A percentile compares a stretch with the other conserved stretches of the same genome.
phyloP scores from a whole-genome alignment of 2,888 invertebrate genomes.

The Dryadula phaetusa region DNA sequence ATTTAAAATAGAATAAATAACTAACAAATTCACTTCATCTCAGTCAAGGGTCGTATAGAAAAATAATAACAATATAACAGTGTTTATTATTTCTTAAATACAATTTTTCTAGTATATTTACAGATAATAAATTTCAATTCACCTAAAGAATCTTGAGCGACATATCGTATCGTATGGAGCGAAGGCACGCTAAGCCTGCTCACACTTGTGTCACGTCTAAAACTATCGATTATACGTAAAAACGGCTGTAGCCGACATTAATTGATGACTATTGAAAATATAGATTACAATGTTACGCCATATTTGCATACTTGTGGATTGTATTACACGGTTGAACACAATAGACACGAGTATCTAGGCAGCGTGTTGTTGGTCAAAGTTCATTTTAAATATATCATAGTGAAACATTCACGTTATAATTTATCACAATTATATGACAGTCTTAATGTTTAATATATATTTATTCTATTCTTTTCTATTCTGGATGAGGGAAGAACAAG shows the following conservation, averaged over 20 bases:
- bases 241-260: conserved; percentile 21
- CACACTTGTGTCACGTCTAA: conserved; percentile 23
- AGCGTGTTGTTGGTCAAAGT: conserved; percentile 3
- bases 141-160: background rate
- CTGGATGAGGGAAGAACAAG: too few species aligned
- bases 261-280: conserved; percentile 31
- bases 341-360: background rate
- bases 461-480: too few species aligned
- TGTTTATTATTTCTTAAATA: too few species aligned
- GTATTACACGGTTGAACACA: conserved; percentile 6
- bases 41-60: too few species aligned
- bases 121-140: background rate
- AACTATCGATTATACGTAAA: conserved; percentile 32
- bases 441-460: too few species aligned
- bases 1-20: too few species aligned
- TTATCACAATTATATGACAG: too few species aligned
- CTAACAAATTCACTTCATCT: too few species aligned
- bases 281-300: conserved; percentile 23
- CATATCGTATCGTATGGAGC: conserved; percentile 8
- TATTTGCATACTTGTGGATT: conserved; percentile 12
- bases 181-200: background rate
- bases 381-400: background rate
- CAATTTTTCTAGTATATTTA: background rate
- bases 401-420: too few species aligned
- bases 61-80: too few species aligned